A percentile compares a stretch with the other conserved stretches of the same genome.
Conservation (phyloP, 1,140 invertebrate species). For the Lepidotrigona ventralis region DNA sequence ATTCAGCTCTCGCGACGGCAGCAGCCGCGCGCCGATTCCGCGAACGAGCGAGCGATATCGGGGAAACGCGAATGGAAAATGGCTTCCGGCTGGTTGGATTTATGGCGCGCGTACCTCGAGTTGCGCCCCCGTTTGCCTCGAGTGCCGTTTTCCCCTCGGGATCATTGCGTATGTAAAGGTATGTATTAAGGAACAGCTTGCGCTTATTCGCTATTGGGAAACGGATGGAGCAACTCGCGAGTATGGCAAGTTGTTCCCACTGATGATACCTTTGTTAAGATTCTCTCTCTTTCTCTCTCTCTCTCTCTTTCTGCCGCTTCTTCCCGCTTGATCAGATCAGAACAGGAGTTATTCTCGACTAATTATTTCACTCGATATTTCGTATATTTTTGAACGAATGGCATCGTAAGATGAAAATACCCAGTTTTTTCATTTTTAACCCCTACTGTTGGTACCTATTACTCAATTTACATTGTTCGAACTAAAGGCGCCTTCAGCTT, state of each 20-base stretch:
- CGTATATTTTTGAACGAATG: no score
- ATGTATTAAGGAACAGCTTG: not conserved
- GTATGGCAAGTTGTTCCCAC: not conserved
- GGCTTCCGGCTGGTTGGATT: conserved; percentile 45
- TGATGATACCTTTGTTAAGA: not conserved
- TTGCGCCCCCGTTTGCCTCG: not conserved
- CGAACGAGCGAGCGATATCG: conserved; percentile 42
- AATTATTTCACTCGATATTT: no score
- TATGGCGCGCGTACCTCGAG: conserved; percentile 16
- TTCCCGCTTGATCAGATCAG: no score
- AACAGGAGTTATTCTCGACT: no score
- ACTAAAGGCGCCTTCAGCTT: no score
- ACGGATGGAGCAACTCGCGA: not conserved
- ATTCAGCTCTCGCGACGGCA: conserved; percentile 75
- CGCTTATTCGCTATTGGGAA: not conserved
- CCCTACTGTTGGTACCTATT: no score
- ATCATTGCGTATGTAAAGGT: conserved; percentile 2
- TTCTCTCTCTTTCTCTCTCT: no score
- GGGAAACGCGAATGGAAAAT: conserved; percentile 59
- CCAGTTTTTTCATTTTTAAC: no score
- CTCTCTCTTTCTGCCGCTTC: no score
- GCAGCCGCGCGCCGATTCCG: conserved; percentile 60
- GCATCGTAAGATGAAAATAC: no score
- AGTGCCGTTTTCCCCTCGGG: not conserved
- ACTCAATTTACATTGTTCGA: no score